Base-by-base conservation (phyloP, 2,888 invertebrate genomes). In the Tipula unca region DNA sequence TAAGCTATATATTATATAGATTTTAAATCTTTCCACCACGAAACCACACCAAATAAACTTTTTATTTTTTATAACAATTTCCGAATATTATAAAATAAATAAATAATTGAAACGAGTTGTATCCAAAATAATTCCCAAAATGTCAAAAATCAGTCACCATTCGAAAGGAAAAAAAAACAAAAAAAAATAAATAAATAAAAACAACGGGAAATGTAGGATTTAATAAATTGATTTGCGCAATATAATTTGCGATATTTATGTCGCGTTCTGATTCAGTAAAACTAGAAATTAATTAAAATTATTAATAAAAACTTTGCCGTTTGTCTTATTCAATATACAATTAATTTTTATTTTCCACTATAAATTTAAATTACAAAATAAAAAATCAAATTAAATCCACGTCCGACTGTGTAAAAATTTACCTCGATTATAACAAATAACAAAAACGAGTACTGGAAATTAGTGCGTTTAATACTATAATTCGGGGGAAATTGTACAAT, bases 131-230 rank as follows among this genome's bases (percentile, higher is more conserved):
- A 69, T 69, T 69, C 25, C 6, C 69, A 32, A 83, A 83, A 83
- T 83, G 83, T 83, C 83, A 83, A 83, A 83, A 83, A 6, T 83
- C 83, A 32, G 83, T 83, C 32, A 83, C 32, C 83, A 83, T 83
- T 83, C 17, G 14, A 82, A 82, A 82, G 29, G 29, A 13, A 83
- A 83, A 83, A 83, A 83, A 14, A 83, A 4, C 32, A 82, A n/a
- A n/a, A 54, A 54, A 69, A 69, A 32, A 32, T 0, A 32, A 1
- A 32, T 1, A 32, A 32, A 32, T 32, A 32, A 1, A 32, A 69
- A 69, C 69, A 69, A 69, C 69, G 69, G 69, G 69, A 69, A 69
- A 69, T 69, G 69, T 69, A 10, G 29, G 29, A 29, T 83, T 32
- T 83, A n/a, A 6, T 83, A 32, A 35, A n/a, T 83, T 35, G 29